Evolutionary conservation across 2,113 vertebrate genomes (phyloP).

Genomic region (Apodemus speciosus): DNA sequence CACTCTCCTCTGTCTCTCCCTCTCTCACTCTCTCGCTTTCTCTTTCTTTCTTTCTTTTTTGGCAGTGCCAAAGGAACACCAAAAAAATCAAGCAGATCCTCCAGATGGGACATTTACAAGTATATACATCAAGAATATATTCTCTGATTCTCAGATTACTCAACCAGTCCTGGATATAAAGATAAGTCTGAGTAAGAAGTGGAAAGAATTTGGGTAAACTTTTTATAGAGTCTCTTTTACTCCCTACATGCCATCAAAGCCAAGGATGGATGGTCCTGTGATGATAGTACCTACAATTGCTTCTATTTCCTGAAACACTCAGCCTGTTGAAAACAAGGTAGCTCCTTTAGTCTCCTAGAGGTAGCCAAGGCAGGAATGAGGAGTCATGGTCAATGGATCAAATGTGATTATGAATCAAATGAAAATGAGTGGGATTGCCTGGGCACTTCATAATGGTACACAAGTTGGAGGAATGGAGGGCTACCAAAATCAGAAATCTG

Average conservation of each 20-base stretch:
- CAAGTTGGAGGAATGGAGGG: background rate
- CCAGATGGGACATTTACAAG: background rate
- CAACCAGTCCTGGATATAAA: background rate
- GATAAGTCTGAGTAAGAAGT: background rate
- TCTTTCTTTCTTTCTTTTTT: background rate
- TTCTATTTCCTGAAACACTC: rapidly evolving
- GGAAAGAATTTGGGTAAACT: background rate
- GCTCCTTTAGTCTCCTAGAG: background rate
- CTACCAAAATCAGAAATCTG: rapidly evolving
- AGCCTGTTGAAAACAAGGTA: background rate
- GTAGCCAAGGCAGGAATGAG: background rate
- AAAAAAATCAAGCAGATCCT: background rate
- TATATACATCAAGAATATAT: background rate
- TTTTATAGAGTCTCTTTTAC: background rate
- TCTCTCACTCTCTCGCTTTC: too few species aligned
- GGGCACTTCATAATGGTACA: background rate
- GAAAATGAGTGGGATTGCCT: background rate
- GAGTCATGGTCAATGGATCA: background rate
- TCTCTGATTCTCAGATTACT: background rate
- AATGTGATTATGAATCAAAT: background rate
- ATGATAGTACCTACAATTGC: rapidly evolving
- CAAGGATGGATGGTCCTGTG: rapidly evolving
- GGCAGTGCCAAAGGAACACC: too few species aligned
- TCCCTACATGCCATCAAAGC: rapidly evolving
- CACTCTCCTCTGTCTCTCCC: too few species aligned